Base-by-base conservation (phyloP, 2,113 vertebrate species). In the Cebus imitator region DNA sequence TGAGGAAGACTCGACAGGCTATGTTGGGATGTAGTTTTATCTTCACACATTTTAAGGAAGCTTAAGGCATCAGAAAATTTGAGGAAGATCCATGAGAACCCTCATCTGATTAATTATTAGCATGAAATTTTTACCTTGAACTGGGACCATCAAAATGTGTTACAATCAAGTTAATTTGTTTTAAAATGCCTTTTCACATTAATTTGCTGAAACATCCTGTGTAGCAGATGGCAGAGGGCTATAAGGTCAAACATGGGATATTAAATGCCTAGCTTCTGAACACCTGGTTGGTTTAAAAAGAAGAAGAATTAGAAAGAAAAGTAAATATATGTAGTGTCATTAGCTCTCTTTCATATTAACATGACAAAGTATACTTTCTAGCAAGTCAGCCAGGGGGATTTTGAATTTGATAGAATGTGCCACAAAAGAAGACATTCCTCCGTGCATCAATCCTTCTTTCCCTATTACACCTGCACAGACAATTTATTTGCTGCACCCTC, bases 171-270 rank as follows among this genome's bases (percentile, higher is more conserved):
- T 95, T 97, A 93, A 94, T 96, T 84, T 94, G 85, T 96, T 95
- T 87, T 91, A 45, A 66, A 55, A 96, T 95, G 64, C 43, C 48
- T 95, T 85, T 94, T 94, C 58, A 64, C 37, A 76, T 94, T 81
- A 88, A 37, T 68, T 92, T 76, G 66, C 81, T 37, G 23, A 86
- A 96, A 95, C 78, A 94, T 43, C 52, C 8, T 66, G 14, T 18
- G n/a, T 86, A 90, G 73, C 97, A 98, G 96, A 98, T 98, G 97
- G 96, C 85, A 87, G 90, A 95, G 90, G 91, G 68, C 85, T 66
- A 21, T 92, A 92, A 97, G 94, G 94, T 97, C 95, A 97, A 96
- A 87, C n/a, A 4, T 18, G 17, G 84, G 43, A 95, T 96, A 96
- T 95, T 97, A 97, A 95, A 96, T 91, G 79, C 73, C 45, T 88